Conservation (phyloP, 1,140 invertebrate species). For the Laupala kohalensis region DNA sequence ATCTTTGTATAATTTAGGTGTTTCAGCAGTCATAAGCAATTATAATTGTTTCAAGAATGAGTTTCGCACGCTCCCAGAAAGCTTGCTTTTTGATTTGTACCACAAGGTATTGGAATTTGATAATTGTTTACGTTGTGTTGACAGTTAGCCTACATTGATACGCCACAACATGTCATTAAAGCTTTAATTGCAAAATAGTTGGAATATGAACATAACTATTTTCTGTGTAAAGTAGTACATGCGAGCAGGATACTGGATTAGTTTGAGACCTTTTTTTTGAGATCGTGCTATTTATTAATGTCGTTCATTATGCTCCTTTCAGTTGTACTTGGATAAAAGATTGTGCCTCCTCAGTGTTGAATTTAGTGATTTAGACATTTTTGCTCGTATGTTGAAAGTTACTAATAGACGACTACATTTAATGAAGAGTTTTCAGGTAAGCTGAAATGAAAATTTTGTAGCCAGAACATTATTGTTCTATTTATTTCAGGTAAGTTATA, state of each 20-base stretch:
- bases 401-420: conserved; percentile 50
- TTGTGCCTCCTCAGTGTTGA: conserved; percentile 47
- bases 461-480: background rate
- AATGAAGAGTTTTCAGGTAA: conserved; percentile 50
- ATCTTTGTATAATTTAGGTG: conserved; percentile 22
- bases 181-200: too few species aligned
- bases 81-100: conserved; percentile 49
- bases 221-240: too few species aligned
- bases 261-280: too few species aligned
- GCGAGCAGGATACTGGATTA: too few species aligned
- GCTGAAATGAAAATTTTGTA: background rate
- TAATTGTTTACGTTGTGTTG: background rate
- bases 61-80: conserved; percentile 35
- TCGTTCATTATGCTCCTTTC: conserved; percentile 25
- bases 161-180: background rate
- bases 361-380: conserved; percentile 55
- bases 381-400: conserved; percentile 56
- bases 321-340: conserved; percentile 49
- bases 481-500: background rate
- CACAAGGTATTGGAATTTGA: conserved; percentile 38
- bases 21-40: conserved; percentile 27
- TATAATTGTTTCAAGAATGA: conserved; percentile 31
- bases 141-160: background rate
- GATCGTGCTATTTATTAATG: too few species aligned
- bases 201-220: too few species aligned